Evolutionary conservation across 2,797 vertebrate genomes (phyloP), one percentile per base, ranked within the genome.

Genomic region (Eremophila alpestris): DNA sequence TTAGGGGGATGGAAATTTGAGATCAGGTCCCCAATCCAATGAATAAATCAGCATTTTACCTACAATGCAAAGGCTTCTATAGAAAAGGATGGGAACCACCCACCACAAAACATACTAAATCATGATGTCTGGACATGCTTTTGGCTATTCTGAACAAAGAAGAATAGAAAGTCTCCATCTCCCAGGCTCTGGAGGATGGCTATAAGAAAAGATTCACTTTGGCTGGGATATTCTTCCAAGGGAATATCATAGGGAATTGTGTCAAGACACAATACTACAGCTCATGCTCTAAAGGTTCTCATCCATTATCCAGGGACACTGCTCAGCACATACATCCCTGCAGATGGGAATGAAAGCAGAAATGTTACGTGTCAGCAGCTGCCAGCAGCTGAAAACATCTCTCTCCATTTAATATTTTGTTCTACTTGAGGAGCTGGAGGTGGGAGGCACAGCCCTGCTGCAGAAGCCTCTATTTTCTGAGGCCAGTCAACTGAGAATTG

Each of bases 321-420:
- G 13, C 56, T 87, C 3, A 0, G 56, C 67, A 59, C 43, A 71
- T 27, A 38, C 38, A 77, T 36, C 64, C 55, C 81, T 76, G 75
- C 73, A 89, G 74, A 88, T 69, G 74, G 80, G 82, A 90, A 88
- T 49, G 65, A 74, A 93, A 93, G 82, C 38, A 93, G 34, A 83
- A 73, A 36, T 62, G 52, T 59, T 93, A 46, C 0, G 1, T 48
- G 18, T 58, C 69, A 91, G 70, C 80, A 93, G 52, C 69, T 86
- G 63, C 71, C 64, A 92, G 43, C 73, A 94, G 81, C 67, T 94
- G 90, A 87, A 91, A 96, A 85, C 24, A 71, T 75, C 74, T 79
- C 90, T 84, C 81, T 78, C 51, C 48, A 80, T 77, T 54, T 89
- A 59, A 30, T 68, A 69, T 52, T 86, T 74, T 75, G 67, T 71